Percentiles rank a stretch among this genome's conserved stretches.
Conservation (phyloP, 2,113 vertebrate species). For the Trogon melanurus region DNA sequence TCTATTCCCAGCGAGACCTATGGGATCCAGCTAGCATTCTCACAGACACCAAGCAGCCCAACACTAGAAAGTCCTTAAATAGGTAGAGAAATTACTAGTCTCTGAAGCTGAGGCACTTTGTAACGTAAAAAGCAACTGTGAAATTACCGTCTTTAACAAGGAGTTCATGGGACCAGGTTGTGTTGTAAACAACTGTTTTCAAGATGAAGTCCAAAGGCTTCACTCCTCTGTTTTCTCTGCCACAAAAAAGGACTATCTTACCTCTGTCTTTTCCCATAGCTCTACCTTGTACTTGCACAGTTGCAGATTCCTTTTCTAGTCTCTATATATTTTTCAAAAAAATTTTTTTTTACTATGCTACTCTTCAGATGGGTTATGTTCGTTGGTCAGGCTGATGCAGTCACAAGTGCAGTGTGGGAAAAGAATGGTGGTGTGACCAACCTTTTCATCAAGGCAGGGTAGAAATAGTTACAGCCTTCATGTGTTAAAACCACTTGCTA, state of each 20-base stretch:
- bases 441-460: background rate
- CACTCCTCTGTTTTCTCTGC: background rate
- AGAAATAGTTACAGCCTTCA: background rate
- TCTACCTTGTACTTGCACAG: background rate
- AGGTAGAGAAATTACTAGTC: conserved; percentile 26
- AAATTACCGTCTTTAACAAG: conserved; percentile 45
- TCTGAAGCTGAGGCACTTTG: background rate
- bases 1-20: conserved; percentile 5
- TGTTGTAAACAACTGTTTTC: conserved; percentile 8
- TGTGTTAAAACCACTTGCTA: background rate
- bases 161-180: background rate
- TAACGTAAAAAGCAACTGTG: conserved; percentile 32
- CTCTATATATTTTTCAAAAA: background rate
- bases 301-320: background rate
- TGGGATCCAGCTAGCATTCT: background rate
- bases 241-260: background rate
- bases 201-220: background rate
- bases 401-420: background rate
- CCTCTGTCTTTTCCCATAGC: background rate
- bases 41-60: background rate
- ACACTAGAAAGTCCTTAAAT: background rate
- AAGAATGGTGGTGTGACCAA: background rate
- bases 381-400: background rate
- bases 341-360: background rate
- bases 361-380: background rate